Evolutionary conservation across 2,113 vertebrate genomes (phyloP), one percentile per base, ranked within the genome.

Genomic region (Accipiter cooperii): DNA sequence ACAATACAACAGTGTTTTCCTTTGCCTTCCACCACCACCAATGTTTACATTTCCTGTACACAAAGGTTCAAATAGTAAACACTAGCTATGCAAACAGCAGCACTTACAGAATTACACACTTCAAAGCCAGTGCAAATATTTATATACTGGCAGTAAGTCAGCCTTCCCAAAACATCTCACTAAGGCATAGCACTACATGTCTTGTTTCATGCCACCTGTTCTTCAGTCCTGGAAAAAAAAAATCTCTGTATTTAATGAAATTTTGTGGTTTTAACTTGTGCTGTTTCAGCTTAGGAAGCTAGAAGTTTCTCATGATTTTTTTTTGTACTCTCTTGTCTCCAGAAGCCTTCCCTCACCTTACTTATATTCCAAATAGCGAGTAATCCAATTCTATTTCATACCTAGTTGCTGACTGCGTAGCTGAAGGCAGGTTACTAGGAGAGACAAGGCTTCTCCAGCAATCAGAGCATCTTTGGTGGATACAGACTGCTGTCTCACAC

Each of bases 381-480:
- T 34, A 80, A 91, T 40, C 15, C 24, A 22, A 20, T 20, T 66
- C 25, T 46, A 26, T 47, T 24, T 60, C 77, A 95, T 98, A 99
- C 99, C 99, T 38, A 99, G 98, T 46, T 99, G 99, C 96, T 99
- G 99, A 96, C 98, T 99, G 95, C 99, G 99, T 33, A 99, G 98
- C 98, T 99, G 99, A 63, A 99, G 98, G 92, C 99, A 99, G 42
- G 99, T 99, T 31, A 99, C 99, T 40, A 99, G 97, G 52, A 99
- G 99, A 18, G 99, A 99, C 96, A 99, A 97, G 25, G 99, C 99
- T 97, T 99, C 99, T 4, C 99, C 99, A 49, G 99, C 99, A 52
- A 99, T 99, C 94, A 99, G 98, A 17, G 99, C 98, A 84, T 99
- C 99, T 98, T 99, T 99, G 98, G 98, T 99, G 64, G 99, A 99